Conservation (phyloP, 2,113 vertebrate species). For the Vicugna pacos region DNA sequence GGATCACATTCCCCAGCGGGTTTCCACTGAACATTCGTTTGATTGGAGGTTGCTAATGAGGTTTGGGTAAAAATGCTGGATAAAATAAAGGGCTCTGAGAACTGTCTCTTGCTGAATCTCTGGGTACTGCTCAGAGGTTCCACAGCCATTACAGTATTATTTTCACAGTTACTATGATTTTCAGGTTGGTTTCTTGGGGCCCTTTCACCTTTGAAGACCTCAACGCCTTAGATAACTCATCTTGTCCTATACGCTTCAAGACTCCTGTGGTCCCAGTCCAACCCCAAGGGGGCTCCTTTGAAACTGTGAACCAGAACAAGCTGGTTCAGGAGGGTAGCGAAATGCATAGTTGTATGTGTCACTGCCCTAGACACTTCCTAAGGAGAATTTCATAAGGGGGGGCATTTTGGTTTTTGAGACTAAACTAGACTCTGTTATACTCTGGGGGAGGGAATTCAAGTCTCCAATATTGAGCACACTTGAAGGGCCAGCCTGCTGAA, state of each 20-base stretch:
- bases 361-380: neutral
- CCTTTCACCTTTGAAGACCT: conserved; percentile 11
- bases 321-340: neutral
- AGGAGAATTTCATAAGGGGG: neutral
- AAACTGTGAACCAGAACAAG: neutral
- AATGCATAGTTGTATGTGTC: neutral
- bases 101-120: neutral
- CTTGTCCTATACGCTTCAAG: neutral
- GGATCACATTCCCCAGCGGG: neutral
- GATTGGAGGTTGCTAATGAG: neutral
- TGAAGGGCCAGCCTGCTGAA: neutral
- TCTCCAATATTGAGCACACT: neutral
- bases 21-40: neutral
- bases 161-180: neutral
- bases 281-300: neutral
- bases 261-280: neutral
- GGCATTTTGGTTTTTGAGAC: neutral
- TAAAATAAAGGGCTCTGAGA: neutral
- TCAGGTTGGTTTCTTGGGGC: conserved; percentile 2
- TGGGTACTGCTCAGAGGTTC: neutral
- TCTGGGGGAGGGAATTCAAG: neutral
- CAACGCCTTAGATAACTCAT: neutral
- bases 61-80: neutral
- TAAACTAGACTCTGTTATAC: conserved; percentile 12
- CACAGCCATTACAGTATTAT: neutral